Base-by-base conservation (phyloP, 1,140 invertebrate genomes). In the Hyles vespertilio region DNA sequence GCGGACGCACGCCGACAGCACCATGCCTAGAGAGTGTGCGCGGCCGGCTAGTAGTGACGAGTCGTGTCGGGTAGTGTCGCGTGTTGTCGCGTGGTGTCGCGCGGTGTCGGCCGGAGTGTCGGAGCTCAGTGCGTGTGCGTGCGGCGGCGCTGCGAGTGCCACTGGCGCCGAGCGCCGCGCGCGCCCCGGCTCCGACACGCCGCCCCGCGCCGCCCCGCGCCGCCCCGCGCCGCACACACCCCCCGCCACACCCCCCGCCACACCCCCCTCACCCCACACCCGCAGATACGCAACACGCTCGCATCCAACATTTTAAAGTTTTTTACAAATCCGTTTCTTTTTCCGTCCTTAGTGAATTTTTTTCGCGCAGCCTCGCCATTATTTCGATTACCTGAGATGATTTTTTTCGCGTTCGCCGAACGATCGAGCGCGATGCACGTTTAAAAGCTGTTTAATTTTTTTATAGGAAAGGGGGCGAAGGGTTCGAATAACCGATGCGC, bases 401-500 rank as follows among this genome's bases (percentile, higher is more conserved):
- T 85, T 83, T 82, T 81, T 76, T 76, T 65, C 59, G 63, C 63
- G 69, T 72, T 72, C 67, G 67, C 53, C 69, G 72, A 67, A 67
- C 58, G 63, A 65, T 69, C 67, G 67, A 74, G 65, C 66, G 61
- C 78, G 77, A 79, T 76, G 77, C 72, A 68, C 72, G 80, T 80
- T 83, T 85, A 85, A 86, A 86, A 88, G 85, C 85, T 84, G 83
- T 81, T 86, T 86, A 84, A 78, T 83, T 84, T 86, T 86, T 86
- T 79, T 81, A 62, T 58, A 71, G 71, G 63, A 83, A 86, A 83
- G 81, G 83, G 83, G 81, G 63, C 79, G 78, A 76, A 72, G 77
- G 72, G 71, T 79, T 80, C 77, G 74, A 70, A 73, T 77, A 79
- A 81, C 77, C 82, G 82, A 84, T 82, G 81, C 82, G 82, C 84